These are phyloP conservation scores for Coelopa frigida DNA, from an alignment of 1,140 invertebrate genomes.

Conservation along the genomic window DNA sequence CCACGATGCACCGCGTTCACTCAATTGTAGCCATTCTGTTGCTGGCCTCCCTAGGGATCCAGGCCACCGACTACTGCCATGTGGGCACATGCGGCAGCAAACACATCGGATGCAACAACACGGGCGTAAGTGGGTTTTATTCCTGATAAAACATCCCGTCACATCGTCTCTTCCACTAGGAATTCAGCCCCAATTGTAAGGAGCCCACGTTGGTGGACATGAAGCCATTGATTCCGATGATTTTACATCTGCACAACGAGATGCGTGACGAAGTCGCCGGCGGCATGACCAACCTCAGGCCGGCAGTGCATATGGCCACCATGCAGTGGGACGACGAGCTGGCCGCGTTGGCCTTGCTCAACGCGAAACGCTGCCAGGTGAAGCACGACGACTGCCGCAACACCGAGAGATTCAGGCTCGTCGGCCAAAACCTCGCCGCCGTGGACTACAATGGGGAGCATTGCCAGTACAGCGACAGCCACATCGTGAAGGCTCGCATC, in stretches of 20 bases:
- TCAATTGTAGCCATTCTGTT: no score
- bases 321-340: conserved; percentile 14
- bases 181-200: no score
- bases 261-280: conserved; percentile 30
- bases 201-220: no score
- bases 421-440: conserved; percentile 34
- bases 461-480: no score
- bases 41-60: no score
- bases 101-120: not conserved
- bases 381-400: conserved; percentile 33
- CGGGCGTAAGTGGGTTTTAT: not conserved
- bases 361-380: conserved; percentile 13
- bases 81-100: not conserved
- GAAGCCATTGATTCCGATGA: not conserved
- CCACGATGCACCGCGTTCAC: no score
- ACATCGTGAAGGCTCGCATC: no score
- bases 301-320: conserved; percentile 33
- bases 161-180: no score
- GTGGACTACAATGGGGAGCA: no score
- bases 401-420: conserved; percentile 26
- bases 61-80: no score
- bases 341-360: conserved; percentile 7
- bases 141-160: no score
- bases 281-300: conserved; percentile 16
- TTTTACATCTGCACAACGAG: conserved; percentile 15